Conservation (phyloP, 2,113 vertebrate species). For the Hemiprocne comata region DNA sequence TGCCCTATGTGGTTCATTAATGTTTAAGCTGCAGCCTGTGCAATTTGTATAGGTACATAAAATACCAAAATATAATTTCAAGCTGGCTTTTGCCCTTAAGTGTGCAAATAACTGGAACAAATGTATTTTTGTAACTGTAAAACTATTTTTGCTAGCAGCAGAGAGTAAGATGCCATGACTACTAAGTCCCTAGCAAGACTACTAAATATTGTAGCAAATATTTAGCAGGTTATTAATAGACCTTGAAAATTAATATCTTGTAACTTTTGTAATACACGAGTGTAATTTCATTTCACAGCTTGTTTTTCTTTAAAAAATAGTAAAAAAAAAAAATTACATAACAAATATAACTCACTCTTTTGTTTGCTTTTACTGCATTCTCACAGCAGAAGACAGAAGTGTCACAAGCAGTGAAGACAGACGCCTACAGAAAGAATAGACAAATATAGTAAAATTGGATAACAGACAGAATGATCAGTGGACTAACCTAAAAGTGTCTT, state of each 20-base stretch:
- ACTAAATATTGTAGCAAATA: neutral
- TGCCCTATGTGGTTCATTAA: slow-evolving; percentile 7
- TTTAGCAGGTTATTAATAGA: neutral
- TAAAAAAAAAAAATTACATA: neutral
- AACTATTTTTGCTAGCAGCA: neutral
- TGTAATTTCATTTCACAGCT: neutral
- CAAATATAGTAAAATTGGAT: neutral
- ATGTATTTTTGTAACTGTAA: neutral
- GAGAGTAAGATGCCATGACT: neutral
- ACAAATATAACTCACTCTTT: neutral
- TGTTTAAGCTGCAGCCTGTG: neutral
- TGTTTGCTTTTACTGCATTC: neutral
- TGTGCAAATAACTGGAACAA: neutral
- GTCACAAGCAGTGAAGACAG: neutral
- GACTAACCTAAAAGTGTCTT: neutral
- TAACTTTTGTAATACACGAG: neutral
- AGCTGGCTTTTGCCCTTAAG: neutral
- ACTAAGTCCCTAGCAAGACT: neutral
- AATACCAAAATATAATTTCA: slow-evolving; percentile 17
- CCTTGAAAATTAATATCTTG: neutral
- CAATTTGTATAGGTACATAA: neutral
- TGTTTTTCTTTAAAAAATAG: neutral
- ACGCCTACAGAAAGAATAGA: neutral
- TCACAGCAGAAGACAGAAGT: neutral
- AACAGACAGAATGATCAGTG: neutral